Evolutionary conservation across 1,140 invertebrate species (phyloP).

Genomic region (Diabrotica undecimpunctata): DNA sequence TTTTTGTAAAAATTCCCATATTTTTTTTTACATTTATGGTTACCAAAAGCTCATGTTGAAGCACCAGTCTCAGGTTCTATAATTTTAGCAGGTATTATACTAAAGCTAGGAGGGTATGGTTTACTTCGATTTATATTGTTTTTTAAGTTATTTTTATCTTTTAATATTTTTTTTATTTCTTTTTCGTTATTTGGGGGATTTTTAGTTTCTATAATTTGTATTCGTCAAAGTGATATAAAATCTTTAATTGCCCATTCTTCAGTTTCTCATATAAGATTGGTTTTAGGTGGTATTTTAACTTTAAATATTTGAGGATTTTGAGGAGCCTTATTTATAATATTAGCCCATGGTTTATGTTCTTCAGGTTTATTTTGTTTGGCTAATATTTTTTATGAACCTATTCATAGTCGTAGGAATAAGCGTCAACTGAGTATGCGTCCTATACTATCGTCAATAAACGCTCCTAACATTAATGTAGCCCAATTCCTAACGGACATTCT

Average conservation of each 20-base stretch:
- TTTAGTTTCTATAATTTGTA: conserved; percentile 57
- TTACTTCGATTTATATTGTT: conserved; percentile 54
- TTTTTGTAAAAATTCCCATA: conserved; percentile 68
- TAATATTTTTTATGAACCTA: conserved; percentile 60
- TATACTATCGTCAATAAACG: too few species aligned
- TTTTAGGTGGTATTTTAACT: conserved; percentile 51
- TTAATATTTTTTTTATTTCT: conserved; percentile 50
- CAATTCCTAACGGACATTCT: too few species aligned
- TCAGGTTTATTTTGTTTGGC: conserved; percentile 66
- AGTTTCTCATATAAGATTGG: conserved; percentile 57
- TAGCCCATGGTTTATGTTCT: conserved; percentile 62
- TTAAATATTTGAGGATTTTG: conserved; percentile 49
- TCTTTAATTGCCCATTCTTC: conserved; percentile 62
- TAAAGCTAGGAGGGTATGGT: conserved; percentile 66
- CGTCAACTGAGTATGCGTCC: too few species aligned
- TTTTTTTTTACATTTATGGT: conserved; percentile 66
- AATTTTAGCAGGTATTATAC: conserved; percentile 65
- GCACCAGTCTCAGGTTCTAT: conserved; percentile 66
- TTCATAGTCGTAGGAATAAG: too few species aligned
- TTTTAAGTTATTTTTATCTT: conserved; percentile 47
- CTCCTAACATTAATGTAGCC: too few species aligned
- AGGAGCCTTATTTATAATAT: conserved; percentile 57
- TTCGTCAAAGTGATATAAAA: conserved; percentile 59
- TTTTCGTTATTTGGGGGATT: conserved; percentile 55
- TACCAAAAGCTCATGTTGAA: conserved; percentile 71